These are phyloP conservation scores for Hyalella azteca DNA, from an alignment of 2,888 invertebrate genomes.

Conservation along the genomic window DNA sequence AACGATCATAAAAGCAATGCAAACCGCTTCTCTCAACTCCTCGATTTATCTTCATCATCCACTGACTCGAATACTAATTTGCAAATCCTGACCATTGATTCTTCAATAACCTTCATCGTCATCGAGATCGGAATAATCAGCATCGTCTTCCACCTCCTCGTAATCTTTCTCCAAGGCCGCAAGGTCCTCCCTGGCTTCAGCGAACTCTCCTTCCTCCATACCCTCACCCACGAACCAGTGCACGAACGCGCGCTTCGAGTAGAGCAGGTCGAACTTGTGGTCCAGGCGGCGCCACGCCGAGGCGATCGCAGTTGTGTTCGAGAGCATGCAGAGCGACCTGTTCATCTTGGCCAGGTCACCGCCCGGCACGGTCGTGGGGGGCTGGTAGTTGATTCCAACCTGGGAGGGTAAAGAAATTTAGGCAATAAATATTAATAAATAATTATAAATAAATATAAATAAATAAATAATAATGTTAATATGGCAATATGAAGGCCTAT, in stretches of 20 bases:
- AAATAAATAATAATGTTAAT: background rate
- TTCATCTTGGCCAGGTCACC: constrained; percentile 65
- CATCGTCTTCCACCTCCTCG: constrained; percentile 63
- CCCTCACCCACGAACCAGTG: constrained; percentile 85
- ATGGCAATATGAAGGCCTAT: background rate
- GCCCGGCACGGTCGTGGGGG: constrained; percentile 66
- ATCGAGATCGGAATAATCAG: constrained; percentile 60
- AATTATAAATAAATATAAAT: background rate
- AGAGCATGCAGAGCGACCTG: constrained; percentile 71
- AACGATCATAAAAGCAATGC: too few relatives aligned
- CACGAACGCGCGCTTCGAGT: constrained; percentile 81
- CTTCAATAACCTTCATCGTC: constrained; percentile 51
- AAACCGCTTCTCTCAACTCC: too few relatives aligned
- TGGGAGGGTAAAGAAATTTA: background rate
- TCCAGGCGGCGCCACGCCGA: constrained; percentile 83
- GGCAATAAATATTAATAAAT: background rate
- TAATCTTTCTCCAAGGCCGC: constrained; percentile 61
- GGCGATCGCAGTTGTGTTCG: constrained; percentile 88
- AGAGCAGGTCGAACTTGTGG: constrained; percentile 81
- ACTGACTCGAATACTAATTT: too few relatives aligned
- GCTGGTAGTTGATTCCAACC: constrained; percentile 45
- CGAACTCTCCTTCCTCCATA: constrained; percentile 85
- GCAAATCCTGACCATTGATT: background rate
- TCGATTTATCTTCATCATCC: too few relatives aligned
- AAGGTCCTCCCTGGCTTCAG: constrained; percentile 65